phyloP scores from a whole-genome alignment of 2,113 vertebrate genomes.

The Leucosticte australis region DNA sequence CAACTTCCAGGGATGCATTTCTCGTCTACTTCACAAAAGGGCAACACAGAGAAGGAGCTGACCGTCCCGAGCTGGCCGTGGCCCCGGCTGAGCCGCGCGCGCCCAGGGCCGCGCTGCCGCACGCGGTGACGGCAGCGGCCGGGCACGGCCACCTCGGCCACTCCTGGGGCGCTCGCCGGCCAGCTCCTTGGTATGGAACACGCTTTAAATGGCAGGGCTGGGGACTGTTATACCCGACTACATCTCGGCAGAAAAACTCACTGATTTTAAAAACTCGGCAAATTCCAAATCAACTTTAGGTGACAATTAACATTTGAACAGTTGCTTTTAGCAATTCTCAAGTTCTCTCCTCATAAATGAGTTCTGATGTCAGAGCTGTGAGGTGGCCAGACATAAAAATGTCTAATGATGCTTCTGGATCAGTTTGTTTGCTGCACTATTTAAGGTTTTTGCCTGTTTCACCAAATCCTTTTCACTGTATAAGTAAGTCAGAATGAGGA shows the following conservation, averaged over 20 bases:
- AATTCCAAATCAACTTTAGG: slow-evolving; percentile 71
- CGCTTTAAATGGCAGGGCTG: slow-evolving; percentile 62
- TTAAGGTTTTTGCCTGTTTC: slow-evolving; percentile 97
- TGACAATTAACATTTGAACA: slow-evolving; percentile 68
- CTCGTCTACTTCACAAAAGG: slow-evolving; percentile 16
- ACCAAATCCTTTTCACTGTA: slow-evolving; percentile 94
- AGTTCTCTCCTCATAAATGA: slow-evolving; percentile 63
- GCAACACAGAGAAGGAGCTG: slow-evolving; percentile 29
- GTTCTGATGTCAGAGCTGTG: slow-evolving; percentile 64
- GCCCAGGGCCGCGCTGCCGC: background rate
- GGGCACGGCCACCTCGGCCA: background rate
- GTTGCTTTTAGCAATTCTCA: slow-evolving; percentile 62
- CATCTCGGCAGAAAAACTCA: slow-evolving; percentile 59
- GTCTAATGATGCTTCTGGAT: slow-evolving; percentile 89
- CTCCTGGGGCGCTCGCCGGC: background rate
- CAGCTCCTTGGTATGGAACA: slow-evolving; percentile 52
- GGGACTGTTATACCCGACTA: slow-evolving; percentile 53
- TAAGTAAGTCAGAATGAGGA: slow-evolving; percentile 50
- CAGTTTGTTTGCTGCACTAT: slow-evolving; percentile 89
- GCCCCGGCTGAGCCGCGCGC: background rate
- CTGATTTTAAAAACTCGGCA: slow-evolving; percentile 61
- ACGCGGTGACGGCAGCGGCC: background rate
- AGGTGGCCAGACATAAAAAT: slow-evolving; percentile 61
- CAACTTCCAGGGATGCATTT: slow-evolving; percentile 31
- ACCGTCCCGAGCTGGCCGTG: background rate